Base-by-base conservation (phyloP, 2,113 vertebrate genomes). In the Noctilio leporinus region DNA sequence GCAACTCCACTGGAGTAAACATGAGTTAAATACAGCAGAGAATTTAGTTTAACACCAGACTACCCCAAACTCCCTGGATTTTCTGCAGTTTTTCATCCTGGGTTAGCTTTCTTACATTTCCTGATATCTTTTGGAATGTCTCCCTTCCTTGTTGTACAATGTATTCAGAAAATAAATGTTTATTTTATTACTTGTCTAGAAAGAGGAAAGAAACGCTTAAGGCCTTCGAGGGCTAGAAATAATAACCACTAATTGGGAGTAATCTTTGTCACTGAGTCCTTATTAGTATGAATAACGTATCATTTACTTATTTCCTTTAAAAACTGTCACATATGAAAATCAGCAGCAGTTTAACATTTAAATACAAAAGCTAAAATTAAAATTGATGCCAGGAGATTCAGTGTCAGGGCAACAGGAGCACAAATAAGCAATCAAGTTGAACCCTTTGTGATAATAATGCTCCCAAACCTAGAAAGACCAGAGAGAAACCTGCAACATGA, bases 141-240 rank as follows among this genome's bases (percentile, higher is more conserved):
- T 81, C 64, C n/a, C 10, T 12, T 77, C 30, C 24, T 15, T 53
- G 16, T 24, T 76, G 35, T 76, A 64, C 59, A 62, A 62, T 62
- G 28, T 73, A 49, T 9, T 93, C 45, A 64, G 33, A 78, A 95
- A 93, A 10, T 14, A 16, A 94, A 83, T 53, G 17, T 14, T 72
- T 57, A 80, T 72, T 94, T 93, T 90, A 73, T 73, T 89, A 95
- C 67, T 64, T 86, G 38, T 94, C 16, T 65, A 76, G 72, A 87
- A 88, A 19, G 30, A 35, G 59, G 28, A 72, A 77, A 81, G 26
- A 93, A 90, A 90, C 67, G 19, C 1, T 47, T 57, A 78, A 89
- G n/a, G 53, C 15, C 70, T 62, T 94, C 47, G 30, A 89, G 43
- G 92, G 43, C 19, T 7, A 78, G 83, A 93, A 83, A 62, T 51